Conservation (phyloP, 2,113 vertebrate species). For the Herpailurus yagouaroundi region DNA sequence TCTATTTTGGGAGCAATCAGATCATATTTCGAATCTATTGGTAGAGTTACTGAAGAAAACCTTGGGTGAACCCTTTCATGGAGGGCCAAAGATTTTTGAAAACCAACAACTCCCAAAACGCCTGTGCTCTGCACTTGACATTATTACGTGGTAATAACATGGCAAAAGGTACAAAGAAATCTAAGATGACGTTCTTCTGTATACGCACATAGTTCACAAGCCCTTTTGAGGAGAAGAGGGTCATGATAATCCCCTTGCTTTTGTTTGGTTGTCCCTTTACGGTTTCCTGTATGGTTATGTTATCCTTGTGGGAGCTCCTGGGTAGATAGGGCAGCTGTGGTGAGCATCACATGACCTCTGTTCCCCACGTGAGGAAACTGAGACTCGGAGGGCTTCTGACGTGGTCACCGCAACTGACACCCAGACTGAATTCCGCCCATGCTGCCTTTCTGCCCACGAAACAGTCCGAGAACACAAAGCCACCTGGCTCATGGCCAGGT, state of each 20-base stretch:
- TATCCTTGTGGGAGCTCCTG: background rate
- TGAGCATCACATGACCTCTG: background rate
- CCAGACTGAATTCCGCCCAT: background rate
- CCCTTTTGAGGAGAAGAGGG: background rate
- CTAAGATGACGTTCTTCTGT: background rate
- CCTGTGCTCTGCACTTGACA: background rate
- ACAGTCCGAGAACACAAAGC: background rate
- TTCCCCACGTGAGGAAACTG: background rate
- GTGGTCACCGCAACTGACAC: background rate
- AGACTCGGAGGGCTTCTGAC: background rate
- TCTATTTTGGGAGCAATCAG: background rate
- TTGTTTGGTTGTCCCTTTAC: background rate
- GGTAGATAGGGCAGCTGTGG: background rate
- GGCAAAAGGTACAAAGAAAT: background rate
- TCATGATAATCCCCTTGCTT: background rate
- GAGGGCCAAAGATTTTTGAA: background rate
- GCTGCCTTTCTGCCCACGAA: background rate
- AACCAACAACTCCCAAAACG: background rate
- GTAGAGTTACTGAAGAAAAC: background rate
- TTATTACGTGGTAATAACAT: background rate
- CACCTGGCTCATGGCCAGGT: background rate
- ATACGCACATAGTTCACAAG: background rate
- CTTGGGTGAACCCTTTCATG: conserved; percentile 24
- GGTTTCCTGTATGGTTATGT: background rate
- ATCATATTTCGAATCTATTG: conserved; percentile 37